phyloP scores from a whole-genome alignment of 2,888 invertebrate genomes.

The Oscheius sp. region DNA sequence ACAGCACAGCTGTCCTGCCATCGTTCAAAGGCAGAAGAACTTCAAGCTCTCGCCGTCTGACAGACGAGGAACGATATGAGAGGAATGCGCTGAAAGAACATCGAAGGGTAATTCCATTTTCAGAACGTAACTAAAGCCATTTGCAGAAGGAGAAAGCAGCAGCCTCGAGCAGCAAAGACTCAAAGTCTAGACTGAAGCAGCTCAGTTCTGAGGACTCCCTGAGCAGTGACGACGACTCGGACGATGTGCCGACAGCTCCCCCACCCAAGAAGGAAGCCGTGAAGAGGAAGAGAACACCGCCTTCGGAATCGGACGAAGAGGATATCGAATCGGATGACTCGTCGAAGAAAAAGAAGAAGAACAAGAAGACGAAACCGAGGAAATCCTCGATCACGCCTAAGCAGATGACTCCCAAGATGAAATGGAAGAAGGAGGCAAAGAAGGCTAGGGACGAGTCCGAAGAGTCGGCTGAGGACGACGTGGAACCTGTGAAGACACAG shows the following conservation, averaged over 20 bases:
- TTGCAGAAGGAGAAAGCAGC: slow-evolving; percentile 26
- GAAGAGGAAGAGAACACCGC: slow-evolving; percentile 9
- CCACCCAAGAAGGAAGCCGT: neutral
- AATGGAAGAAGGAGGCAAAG: neutral
- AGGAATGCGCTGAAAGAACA: slow-evolving; percentile 31
- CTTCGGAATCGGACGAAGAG: slow-evolving; percentile 4
- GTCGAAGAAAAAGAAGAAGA: slow-evolving; percentile 24
- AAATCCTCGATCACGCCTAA: neutral
- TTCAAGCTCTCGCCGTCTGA: slow-evolving; percentile 9
- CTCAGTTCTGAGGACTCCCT: slow-evolving; percentile 33
- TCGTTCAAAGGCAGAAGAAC: slow-evolving; percentile 29
- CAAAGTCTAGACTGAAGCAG: slow-evolving; percentile 32
- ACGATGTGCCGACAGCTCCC: neutral
- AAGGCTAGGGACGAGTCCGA: neutral
- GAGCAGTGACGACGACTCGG: slow-evolving; percentile 33
- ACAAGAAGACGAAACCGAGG: slow-evolving; percentile 4
- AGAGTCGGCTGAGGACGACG: slow-evolving; percentile 9
- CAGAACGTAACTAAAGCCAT: neutral
- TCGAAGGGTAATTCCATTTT: slow-evolving; percentile 23
- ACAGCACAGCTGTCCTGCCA: slow-evolving; percentile 44
- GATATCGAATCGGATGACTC: slow-evolving; percentile 22
- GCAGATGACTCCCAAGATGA: neutral
- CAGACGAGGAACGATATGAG: slow-evolving; percentile 33
- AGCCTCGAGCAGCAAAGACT: neutral
- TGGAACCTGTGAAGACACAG: neutral